Evolutionary conservation across 2,113 vertebrate species (phyloP), one percentile per base, ranked within the genome.

Genomic region (Hippoglossus stenolepis): DNA sequence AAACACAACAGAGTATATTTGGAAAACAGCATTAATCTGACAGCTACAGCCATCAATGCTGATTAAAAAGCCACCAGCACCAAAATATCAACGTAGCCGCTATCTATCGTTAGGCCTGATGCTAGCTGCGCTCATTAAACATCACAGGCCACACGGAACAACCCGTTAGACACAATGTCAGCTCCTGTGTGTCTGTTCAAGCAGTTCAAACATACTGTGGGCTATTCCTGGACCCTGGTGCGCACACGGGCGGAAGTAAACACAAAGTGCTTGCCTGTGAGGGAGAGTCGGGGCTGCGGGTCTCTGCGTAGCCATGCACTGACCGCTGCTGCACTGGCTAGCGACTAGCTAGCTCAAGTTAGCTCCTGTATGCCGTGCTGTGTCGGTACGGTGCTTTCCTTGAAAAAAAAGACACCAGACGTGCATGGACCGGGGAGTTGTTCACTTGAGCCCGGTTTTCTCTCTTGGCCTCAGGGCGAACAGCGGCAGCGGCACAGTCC

Each of bases 221-320:
- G 12, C 0, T 1, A 20, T 49, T 15, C 40, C 11, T 56, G 2
- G 8, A 60, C 49, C 17, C 0, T 6, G 4, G 43, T 24, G 3
- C 28, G 9, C 0, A 21, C 31, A 24, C 12, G 40, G 5, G 12
- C 15, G 68, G 20, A 57, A 72, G 65, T 80, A 62, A 86, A 89
- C 59, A 89, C 59, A 69, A 80, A 73, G 23, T 64, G 81, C 87
- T 87, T 85, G 84, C 85, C 90, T 91, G 85, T 21, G 71, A 59
- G 82, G 84, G 78, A 65, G 60, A 90, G 75, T 77, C 70, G n/a
- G 51, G 15, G 49, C 65, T 70, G 49, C 65, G 65, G 79, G 79
- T 77, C 77, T 85, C 83, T 73, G 79, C 77, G 81, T 73, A 75
- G 84, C 87, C 88, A 83, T 85, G 79, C 82, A 84, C 78, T 71